Conservation (phyloP, 2,888 invertebrate genomes). For the Agrochola circellaris region DNA sequence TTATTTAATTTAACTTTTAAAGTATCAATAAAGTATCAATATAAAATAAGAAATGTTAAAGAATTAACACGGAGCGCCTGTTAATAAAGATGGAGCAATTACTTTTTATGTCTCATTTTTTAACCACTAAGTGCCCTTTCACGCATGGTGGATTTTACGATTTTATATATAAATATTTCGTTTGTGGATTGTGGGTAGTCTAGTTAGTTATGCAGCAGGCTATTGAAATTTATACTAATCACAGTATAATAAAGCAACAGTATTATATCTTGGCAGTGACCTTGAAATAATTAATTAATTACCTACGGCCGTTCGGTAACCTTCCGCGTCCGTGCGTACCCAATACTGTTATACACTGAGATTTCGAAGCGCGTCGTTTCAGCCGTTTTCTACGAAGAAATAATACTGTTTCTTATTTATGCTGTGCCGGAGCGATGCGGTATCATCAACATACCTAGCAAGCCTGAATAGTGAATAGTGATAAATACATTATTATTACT, state of each 20-base stretch:
- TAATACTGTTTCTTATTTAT: too few species aligned
- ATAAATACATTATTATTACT: neutral
- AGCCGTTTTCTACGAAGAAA: too few species aligned
- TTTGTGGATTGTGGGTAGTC: conserved; percentile 1
- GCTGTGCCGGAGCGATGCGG: neutral
- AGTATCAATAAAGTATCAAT: neutral
- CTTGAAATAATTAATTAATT: too few species aligned
- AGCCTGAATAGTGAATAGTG: neutral
- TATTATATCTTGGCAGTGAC: too few species aligned
- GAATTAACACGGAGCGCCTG: conserved; percentile 27
- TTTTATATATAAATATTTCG: conserved; percentile 17
- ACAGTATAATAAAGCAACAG: too few species aligned
- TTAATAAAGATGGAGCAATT: conserved; percentile 42
- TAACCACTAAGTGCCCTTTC: conserved; percentile 29
- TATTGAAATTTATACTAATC: conserved; percentile 15
- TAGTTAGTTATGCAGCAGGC: neutral
- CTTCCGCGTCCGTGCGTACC: too few species aligned
- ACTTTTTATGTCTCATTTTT: conserved; percentile 39
- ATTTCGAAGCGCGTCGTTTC: too few species aligned
- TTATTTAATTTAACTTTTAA: neutral
- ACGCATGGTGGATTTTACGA: conserved; percentile 37
- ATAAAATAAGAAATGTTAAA: conserved; percentile 9
- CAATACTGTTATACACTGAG: too few species aligned
- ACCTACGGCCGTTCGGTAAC: too few species aligned
- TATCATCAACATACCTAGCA: neutral